phyloP scores from a whole-genome alignment of 2,797 vertebrate genomes.

The Merluccius polli region DNA sequence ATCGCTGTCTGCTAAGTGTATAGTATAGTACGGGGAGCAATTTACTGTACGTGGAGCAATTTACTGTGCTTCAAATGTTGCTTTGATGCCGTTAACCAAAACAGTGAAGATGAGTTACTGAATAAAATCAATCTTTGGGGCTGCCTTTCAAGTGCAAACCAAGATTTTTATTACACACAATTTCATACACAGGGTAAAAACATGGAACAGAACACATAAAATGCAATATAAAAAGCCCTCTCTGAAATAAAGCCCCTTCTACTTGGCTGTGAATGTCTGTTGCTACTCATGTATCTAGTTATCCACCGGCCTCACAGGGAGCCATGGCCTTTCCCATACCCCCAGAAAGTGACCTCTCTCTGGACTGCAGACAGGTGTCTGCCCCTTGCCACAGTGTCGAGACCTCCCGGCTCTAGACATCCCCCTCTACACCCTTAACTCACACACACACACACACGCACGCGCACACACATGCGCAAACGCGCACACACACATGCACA shows the following conservation, averaged over 20 bases:
- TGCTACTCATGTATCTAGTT: constrained; percentile 45
- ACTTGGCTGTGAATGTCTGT: constrained; percentile 27
- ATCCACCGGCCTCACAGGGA: constrained; percentile 21
- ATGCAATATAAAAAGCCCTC: background rate
- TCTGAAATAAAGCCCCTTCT: background rate
- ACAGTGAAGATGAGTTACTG: constrained; percentile 7
- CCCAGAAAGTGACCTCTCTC: constrained; percentile 56
- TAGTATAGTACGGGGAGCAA: constrained; percentile 18
- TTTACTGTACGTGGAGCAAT: constrained; percentile 26
- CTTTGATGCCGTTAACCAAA: constrained; percentile 9
- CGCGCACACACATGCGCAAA: background rate
- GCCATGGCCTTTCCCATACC: constrained; percentile 62
- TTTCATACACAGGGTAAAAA: background rate
- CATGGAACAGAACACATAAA: background rate
- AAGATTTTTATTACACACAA: background rate
- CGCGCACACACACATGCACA: background rate
- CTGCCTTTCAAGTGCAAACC: background rate
- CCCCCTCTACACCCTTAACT: background rate
- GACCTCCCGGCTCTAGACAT: constrained; percentile 27
- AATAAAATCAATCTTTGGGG: constrained; percentile 27
- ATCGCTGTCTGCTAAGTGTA: constrained; percentile 16
- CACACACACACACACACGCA: background rate
- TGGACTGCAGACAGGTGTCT: constrained; percentile 65
- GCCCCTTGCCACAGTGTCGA: constrained; percentile 44
- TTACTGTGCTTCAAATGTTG: constrained; percentile 13